Evolutionary conservation across 2,113 vertebrate genomes (phyloP), one percentile per base, ranked within the genome.

Genomic region (Lampris megalopsis): DNA sequence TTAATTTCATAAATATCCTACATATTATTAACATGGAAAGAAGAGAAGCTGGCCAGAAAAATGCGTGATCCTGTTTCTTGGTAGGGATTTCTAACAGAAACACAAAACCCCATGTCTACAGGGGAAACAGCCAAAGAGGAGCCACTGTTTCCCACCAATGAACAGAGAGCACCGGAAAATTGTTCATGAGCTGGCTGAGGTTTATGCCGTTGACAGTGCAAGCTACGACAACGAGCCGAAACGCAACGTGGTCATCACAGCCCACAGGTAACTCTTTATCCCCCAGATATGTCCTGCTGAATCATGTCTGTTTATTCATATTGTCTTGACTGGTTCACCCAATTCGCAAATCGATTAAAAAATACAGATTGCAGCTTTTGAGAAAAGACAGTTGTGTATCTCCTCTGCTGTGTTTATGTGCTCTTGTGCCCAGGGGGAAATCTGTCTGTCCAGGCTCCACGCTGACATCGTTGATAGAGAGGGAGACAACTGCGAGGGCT

Each of bases 221-320:
- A 99, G 97, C 95, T 99, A 98, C 24, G 98, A 99, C 93, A 98
- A 93, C 45, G 98, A 99, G 77, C 98, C 98, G 35, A 99, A 99
- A 82, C 97, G 98, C 75, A 99, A 98, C 2, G 96, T 99, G 13
- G 96, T 98, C 70, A 91, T 99, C 91, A 99, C 97, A 0, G 98
- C 98, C 9, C 83, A 96, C 57, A 98, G 96, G 98, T 90, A 80
- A 54, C 73, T 38, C 56, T 5, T 37, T 4, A 1, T 47, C 11
- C n/a, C 13, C 10, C 24, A 24, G 24, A 24, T 24, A 24, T 24
- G 24, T 24, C 24, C 24, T 2, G 48, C 45, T 45, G 2, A 45
- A 45, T 24, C 43, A 1, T 45, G 10, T 71, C 41, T 63, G 9
- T 41, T 38, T n/a, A 3, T 52, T 9, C 54, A 24, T 38, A 24